Base-by-base conservation (phyloP, 2,113 vertebrate genomes). In the Chascanopsetta lugubris region DNA sequence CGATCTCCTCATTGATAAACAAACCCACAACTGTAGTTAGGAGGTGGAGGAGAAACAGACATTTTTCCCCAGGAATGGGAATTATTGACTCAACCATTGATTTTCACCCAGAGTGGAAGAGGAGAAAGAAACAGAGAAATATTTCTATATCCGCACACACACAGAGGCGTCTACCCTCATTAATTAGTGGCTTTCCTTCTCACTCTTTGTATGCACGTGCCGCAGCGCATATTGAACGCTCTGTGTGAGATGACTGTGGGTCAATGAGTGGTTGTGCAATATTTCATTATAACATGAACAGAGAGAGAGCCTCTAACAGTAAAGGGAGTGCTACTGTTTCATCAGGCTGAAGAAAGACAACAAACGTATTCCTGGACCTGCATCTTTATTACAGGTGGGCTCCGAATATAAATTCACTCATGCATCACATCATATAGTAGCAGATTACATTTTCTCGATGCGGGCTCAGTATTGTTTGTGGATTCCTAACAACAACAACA, bases 61-160 rank as follows among this genome's bases (percentile, higher is more conserved):
- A 71, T 84, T 77, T 82, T 70, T 75, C 53, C n/a, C 82, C 63
- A 63, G 66, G 55, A 82, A 72, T 79, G 66, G 74, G 57, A 63
- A 75, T 83, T 86, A 89, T 90, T 82, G 86, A 92, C 82, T 69
- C 32, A n/a, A 15, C 11, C 55, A 91, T 89, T 74, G 91, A 91
- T 90, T 91, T 90, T 70, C 56, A 75, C 64, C 49, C 67, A 80
- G 47, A 57, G 65, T 62, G 53, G 60, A 65, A 74, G 59, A 80
- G 30, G 22, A 77, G 48, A 34, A 53, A 72, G 61, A 87, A 85
- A 89, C 82, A 73, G 75, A 88, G 86, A 73, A 81, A 75, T 62
- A 75, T 77, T 66, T 42, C n/a, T n/a, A n/a, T 65, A 62, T 78
- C 71, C 67, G 40, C 57, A 86, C 69, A 43, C 57, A 86, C 69